Conservation (phyloP, 2,888 invertebrate genomes). For the Branchipolynoe longqiensis region DNA sequence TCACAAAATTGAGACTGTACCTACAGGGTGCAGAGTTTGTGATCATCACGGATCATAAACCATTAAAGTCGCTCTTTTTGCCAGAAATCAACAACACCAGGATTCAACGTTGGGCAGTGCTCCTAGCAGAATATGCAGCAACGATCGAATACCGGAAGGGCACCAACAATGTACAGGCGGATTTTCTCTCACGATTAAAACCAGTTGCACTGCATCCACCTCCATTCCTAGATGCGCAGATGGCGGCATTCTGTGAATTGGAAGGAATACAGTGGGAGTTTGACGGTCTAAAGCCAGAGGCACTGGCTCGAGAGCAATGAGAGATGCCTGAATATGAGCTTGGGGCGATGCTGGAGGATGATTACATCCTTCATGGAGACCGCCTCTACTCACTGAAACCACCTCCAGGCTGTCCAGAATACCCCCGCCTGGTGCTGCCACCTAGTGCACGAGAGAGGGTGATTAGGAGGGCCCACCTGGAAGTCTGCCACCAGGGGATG, state of each 20-base stretch:
- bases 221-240: neutral
- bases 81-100: slow-evolving; percentile 25
- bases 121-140: slow-evolving; percentile 47
- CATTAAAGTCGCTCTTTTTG: slow-evolving; percentile 43
- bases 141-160: slow-evolving; percentile 18
- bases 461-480: neutral
- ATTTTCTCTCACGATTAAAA: slow-evolving; percentile 35
- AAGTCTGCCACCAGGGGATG: slow-evolving; percentile 14
- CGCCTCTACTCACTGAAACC: neutral
- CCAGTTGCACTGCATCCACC: neutral
- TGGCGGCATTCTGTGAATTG: too few relatives aligned
- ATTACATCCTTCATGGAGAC: neutral
- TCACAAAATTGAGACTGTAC: slow-evolving; percentile 46
- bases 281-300: neutral
- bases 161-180: slow-evolving; percentile 5
- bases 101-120: slow-evolving; percentile 50
- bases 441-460: neutral
- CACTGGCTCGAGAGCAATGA: neutral
- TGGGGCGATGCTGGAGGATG: neutral
- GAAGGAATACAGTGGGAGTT: neutral
- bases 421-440: slow-evolving; percentile 31
- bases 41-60: slow-evolving; percentile 46
- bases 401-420: neutral
- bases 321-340: neutral
- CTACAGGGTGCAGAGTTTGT: slow-evolving; percentile 40